Base-by-base conservation (phyloP, 1,140 invertebrate genomes). In the Conus ventricosus region DNA sequence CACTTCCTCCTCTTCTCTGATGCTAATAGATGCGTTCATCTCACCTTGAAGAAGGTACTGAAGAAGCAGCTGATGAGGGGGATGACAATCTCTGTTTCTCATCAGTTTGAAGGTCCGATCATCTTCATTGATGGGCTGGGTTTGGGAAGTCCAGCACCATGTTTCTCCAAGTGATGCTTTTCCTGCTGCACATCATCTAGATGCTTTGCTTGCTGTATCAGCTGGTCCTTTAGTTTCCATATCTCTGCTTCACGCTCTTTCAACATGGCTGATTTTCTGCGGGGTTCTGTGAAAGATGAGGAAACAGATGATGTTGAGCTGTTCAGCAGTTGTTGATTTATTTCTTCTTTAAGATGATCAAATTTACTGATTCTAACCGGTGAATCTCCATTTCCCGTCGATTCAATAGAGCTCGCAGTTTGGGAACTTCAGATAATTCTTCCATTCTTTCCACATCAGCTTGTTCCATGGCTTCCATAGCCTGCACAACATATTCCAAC, bases 361-460 rank as follows among this genome's bases (percentile, higher is more conserved):
- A n/a, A 27, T 54, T 76, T 6, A 57, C 15, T 7, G 53, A 25
- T 54, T 87, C 85, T 39, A 87, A 27, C 2, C 85, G 85, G 5
- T 87, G 75, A 20, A 87, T 80, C 23, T 87, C 85, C 85, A 87
- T 87, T 17, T 87, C 85, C 11, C 85, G 39, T 15, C 85, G 85
- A 55, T 39, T 75, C 67, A 87, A 17, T 23, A 80, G 20, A 11
- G 85, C 53, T 54, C 71, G 27, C 85, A 87, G 85, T 20, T 87
- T 87, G 75, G 85, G 85, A 0, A 87, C 11, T 57, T 87, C 71
- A 25, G 71, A 57, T 53, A 87, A 13, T 51, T 87, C 85, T 6
- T 87, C 85, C 71, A 87, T 75, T 17, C 85, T 67, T 54, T 87
- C 85, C 25, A 75, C 85, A 27, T 87, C 85, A n/a, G 85, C 85